These are phyloP conservation scores for Rhinichthys osculus DNA, from an alignment of 2,797 vertebrate genomes.

Conservation along the genomic window DNA sequence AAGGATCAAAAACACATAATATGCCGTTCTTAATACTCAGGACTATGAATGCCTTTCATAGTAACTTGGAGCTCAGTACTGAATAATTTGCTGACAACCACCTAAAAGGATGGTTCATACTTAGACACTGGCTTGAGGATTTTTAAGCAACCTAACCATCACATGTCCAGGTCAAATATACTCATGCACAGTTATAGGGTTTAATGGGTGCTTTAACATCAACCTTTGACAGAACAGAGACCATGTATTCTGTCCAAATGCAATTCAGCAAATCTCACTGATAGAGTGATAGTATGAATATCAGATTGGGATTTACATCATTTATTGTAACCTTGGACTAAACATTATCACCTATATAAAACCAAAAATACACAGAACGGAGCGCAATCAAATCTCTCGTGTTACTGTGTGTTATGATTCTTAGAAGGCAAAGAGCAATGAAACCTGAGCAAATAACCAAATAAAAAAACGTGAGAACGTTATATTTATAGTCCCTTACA, in stretches of 20 bases:
- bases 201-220: background rate
- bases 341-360: constrained; percentile 22
- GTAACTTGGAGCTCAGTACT: constrained; percentile 33
- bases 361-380: constrained; percentile 16
- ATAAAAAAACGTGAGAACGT: background rate
- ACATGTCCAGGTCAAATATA: constrained; percentile 54
- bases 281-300: background rate
- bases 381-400: constrained; percentile 7
- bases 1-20: constrained; percentile 28
- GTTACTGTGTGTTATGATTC: constrained; percentile 5
- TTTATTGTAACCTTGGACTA: background rate
- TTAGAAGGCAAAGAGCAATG: constrained; percentile 21
- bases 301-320: background rate
- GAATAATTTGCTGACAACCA: constrained; percentile 35
- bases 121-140: constrained; percentile 42
- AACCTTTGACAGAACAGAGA: constrained; percentile 1
- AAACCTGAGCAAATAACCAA: constrained; percentile 21
- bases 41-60: constrained; percentile 16
- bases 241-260: background rate
- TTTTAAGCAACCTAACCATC: constrained; percentile 46
- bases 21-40: background rate
- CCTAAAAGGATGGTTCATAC: constrained; percentile 28
- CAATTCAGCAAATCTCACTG: background rate
- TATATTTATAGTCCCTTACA: background rate
- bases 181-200: constrained; percentile 19